These are phyloP conservation scores for Vandiemenella viatica DNA, from an alignment of 2,888 invertebrate genomes.

Conservation along the genomic window DNA sequence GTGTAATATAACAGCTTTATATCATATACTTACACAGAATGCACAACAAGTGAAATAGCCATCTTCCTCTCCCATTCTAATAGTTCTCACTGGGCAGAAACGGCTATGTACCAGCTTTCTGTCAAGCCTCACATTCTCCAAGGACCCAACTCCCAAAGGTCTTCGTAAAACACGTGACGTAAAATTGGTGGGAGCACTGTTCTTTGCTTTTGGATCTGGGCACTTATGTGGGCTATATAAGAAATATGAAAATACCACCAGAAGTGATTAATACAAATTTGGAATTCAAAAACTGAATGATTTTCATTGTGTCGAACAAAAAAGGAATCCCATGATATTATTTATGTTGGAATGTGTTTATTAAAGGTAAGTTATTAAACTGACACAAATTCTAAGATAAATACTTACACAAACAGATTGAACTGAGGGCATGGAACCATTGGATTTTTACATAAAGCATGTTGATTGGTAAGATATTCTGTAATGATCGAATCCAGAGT, in stretches of 20 bases:
- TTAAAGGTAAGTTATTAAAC: too few species aligned
- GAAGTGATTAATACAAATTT: too few species aligned
- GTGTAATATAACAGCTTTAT: background rate
- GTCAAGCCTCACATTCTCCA: conserved; percentile 48
- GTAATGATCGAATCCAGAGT: conserved; percentile 86
- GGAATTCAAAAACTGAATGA: too few species aligned
- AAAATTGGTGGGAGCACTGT: conserved; percentile 53
- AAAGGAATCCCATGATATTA: too few species aligned
- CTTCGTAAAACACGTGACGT: conserved; percentile 44
- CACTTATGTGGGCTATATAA: conserved; percentile 78
- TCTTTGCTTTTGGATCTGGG: conserved; percentile 66
- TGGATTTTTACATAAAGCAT: conserved; percentile 94
- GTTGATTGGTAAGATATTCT: conserved; percentile 92
- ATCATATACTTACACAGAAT: conserved; percentile 34
- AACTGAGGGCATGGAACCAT: conserved; percentile 96
- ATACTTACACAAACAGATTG: conserved; percentile 68
- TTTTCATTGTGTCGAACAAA: too few species aligned
- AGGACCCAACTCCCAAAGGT: conserved; percentile 37
- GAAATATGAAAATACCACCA: too few species aligned
- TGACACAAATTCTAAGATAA: too few species aligned
- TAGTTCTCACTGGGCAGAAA: conserved; percentile 60
- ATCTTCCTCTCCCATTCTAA: conserved; percentile 52
- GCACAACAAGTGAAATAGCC: conserved; percentile 61
- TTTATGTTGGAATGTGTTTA: too few species aligned
- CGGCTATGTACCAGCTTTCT: conserved; percentile 70